Conservation (phyloP, 2,113 vertebrate species). For the Cyanoramphus novaezelandiae region DNA sequence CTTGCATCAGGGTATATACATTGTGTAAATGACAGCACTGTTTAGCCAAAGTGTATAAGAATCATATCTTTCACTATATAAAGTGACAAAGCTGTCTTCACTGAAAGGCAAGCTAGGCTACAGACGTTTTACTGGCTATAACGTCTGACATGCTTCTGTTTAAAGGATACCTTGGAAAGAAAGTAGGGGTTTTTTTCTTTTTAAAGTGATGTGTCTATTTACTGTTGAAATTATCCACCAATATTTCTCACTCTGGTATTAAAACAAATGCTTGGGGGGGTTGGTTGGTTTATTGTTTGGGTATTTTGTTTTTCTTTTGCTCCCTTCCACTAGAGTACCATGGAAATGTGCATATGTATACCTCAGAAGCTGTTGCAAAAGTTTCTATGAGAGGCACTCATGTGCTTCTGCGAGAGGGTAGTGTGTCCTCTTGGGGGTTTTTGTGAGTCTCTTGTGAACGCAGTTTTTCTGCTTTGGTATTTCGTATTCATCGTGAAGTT, state of each 20-base stretch:
- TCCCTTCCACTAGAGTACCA: background rate
- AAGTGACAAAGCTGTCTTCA: background rate
- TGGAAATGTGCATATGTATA: background rate
- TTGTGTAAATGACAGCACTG: constrained; percentile 39
- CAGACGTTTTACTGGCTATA: background rate
- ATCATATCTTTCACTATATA: background rate
- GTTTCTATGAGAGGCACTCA: background rate
- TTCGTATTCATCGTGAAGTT: background rate
- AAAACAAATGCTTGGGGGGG: background rate
- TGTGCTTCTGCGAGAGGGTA: background rate
- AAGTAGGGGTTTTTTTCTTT: background rate
- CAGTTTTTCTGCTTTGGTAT: background rate
- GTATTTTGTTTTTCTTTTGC: background rate
- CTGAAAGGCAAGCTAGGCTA: background rate
- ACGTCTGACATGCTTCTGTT: background rate
- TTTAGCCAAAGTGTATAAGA: constrained; percentile 30
- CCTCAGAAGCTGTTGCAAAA: background rate
- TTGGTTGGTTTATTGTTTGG: background rate
- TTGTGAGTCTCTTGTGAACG: background rate
- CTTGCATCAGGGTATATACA: constrained; percentile 27
- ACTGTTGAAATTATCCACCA: background rate
- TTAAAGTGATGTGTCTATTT: background rate
- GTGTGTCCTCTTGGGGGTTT: background rate
- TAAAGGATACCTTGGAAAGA: background rate
- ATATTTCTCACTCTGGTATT: background rate